Percentiles rank a stretch among this genome's conserved stretches.
Evolutionary conservation across 2,797 vertebrate species (phyloP).

Genomic region (Acanthurus lineatus): DNA sequence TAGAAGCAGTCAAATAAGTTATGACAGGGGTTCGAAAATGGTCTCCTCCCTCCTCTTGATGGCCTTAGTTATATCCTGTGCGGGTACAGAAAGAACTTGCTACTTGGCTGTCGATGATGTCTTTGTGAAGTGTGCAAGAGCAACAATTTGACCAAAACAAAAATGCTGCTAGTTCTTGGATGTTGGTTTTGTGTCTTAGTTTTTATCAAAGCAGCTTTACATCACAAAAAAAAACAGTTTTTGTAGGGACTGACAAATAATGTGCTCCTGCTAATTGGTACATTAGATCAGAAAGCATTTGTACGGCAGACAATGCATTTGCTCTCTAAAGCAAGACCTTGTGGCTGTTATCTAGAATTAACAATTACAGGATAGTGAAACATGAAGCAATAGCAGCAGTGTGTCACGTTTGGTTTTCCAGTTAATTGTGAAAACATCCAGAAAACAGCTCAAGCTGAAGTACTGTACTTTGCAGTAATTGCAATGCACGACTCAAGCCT

Average conservation of each 20-base stretch:
- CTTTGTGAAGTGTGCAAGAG: too few species aligned
- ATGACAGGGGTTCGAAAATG: too few species aligned
- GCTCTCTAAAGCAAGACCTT: neutral
- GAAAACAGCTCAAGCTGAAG: constrained; percentile 10
- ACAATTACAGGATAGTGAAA: neutral
- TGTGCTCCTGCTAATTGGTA: neutral
- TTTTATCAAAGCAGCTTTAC: neutral
- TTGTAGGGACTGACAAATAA: neutral
- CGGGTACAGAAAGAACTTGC: too few species aligned
- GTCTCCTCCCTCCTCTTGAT: too few species aligned
- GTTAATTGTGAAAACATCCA: neutral
- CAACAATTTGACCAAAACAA: too few species aligned
- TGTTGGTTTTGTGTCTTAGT: too few species aligned
- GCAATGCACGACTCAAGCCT: constrained; percentile 1
- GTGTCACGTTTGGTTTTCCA: neutral
- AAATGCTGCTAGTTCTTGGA: too few species aligned
- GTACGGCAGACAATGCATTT: neutral
- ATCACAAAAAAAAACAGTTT: neutral
- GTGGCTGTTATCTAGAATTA: too few species aligned
- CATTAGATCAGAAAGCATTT: neutral
- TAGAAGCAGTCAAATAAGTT: too few species aligned
- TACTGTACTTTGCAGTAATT: constrained; percentile 10
- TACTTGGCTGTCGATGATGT: too few species aligned
- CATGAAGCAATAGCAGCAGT: neutral
- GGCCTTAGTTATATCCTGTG: too few species aligned